phyloP scores from a whole-genome alignment of 1,140 invertebrate genomes.

The Bradysia coprophila region DNA sequence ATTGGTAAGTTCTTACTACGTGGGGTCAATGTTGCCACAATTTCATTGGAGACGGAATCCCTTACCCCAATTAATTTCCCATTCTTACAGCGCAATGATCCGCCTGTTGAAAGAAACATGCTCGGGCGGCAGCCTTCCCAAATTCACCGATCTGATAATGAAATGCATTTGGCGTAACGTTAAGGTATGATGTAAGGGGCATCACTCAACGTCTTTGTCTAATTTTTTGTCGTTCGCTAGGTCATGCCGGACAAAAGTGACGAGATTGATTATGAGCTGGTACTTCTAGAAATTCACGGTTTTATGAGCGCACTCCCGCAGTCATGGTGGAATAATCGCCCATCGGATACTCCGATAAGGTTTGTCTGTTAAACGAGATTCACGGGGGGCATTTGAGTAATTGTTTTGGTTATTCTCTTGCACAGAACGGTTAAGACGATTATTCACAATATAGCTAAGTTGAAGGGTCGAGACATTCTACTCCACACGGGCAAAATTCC shows the following conservation, averaged over 20 bases:
- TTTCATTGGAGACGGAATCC: too few relatives aligned
- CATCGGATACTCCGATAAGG: slow-evolving; percentile 48
- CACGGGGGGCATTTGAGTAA: too few relatives aligned
- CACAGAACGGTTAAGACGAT: slow-evolving; percentile 77
- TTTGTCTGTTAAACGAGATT: too few relatives aligned
- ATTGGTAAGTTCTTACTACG: slow-evolving; percentile 11
- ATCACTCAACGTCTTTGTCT: too few relatives aligned
- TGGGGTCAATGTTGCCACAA: too few relatives aligned
- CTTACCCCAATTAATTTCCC: too few relatives aligned
- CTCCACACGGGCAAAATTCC: slow-evolving; percentile 62
- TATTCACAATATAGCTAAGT: slow-evolving; percentile 65
- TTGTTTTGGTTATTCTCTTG: too few relatives aligned
- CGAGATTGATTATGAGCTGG: slow-evolving; percentile 51
- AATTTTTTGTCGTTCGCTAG: too few relatives aligned
- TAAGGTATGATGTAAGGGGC: too few relatives aligned
- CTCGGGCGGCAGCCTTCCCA: slow-evolving; percentile 34
- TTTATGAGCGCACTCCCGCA: slow-evolving; percentile 61
- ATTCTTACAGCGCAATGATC: slow-evolving; percentile 53
- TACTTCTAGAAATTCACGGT: slow-evolving; percentile 54
- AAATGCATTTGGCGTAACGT: slow-evolving; percentile 76
- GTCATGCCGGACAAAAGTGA: slow-evolving; percentile 46
- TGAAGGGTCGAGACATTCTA: slow-evolving; percentile 54
- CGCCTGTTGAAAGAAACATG: slow-evolving; percentile 57
- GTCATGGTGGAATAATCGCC: slow-evolving; percentile 47
- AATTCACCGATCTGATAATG: slow-evolving; percentile 68